Conservation (phyloP, 2,797 vertebrate species). For the Poeciliopsis gracilis region DNA sequence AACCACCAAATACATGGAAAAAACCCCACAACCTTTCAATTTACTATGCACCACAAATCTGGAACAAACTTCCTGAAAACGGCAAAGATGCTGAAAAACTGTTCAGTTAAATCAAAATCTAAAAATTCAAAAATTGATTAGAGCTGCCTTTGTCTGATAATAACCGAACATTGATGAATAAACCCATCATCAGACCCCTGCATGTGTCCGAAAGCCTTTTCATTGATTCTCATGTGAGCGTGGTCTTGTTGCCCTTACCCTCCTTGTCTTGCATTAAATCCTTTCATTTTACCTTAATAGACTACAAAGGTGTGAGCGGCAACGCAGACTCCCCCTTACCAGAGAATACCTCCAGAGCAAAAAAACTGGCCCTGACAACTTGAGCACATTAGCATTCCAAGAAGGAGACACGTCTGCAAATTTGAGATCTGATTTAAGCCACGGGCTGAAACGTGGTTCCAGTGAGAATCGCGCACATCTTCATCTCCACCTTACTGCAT, state of each 20-base stretch:
- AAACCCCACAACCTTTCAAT: too few species aligned
- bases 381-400: conserved; percentile 2
- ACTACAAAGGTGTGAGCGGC: not conserved
- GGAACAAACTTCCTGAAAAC: too few species aligned
- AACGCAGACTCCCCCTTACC: not conserved
- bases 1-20: too few species aligned
- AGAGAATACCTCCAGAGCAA: not conserved
- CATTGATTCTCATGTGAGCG: not conserved
- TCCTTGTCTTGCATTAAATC: not conserved
- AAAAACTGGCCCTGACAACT: not conserved
- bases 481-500: conserved; percentile 40
- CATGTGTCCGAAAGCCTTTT: not conserved
- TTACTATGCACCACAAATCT: too few species aligned
- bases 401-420: conserved; percentile 15
- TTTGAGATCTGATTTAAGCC: conserved; percentile 22
- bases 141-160: too few species aligned
- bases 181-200: too few species aligned
- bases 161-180: too few species aligned
- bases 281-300: not conserved
- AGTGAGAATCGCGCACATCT: conserved; percentile 10
- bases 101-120: too few species aligned
- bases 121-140: too few species aligned
- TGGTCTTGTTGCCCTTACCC: not conserved
- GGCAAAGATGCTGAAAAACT: too few species aligned
- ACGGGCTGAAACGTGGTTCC: not conserved